Evolutionary conservation across 2,797 vertebrate genomes (phyloP).

Genomic region (Anisognathus igniventris): DNA sequence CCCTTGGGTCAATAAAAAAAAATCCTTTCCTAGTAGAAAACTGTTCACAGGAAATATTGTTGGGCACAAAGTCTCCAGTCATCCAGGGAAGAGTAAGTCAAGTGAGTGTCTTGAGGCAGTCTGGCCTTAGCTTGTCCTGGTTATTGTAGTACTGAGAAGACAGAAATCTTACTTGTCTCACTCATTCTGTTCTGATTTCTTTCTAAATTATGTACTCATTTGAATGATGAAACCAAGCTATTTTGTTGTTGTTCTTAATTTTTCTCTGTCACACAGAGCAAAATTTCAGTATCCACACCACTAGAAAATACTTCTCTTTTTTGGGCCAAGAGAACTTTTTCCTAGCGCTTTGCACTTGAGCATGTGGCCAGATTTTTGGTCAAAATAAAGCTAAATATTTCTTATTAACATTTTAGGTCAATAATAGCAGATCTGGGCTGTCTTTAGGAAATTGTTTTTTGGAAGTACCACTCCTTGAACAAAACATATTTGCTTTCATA

Average conservation of each 20-base stretch:
- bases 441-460: background rate
- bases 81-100: background rate
- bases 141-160: background rate
- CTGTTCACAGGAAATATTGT: background rate
- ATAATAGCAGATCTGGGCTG: background rate
- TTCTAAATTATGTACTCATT: rapidly evolving
- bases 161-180: background rate
- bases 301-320: background rate
- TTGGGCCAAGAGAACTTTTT: background rate
- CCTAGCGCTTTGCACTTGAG: background rate
- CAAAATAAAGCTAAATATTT: background rate
- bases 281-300: background rate
- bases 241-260: background rate
- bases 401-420: background rate
- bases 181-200: background rate
- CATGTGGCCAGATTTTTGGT: background rate
- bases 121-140: background rate
- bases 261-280: background rate
- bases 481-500: background rate
- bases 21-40: background rate
- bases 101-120: background rate
- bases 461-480: background rate
- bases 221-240: background rate
- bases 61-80: background rate
- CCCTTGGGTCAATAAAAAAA: background rate